Evolutionary conservation across 2,113 vertebrate species (phyloP).

Genomic region (Pituophis catenifer): DNA sequence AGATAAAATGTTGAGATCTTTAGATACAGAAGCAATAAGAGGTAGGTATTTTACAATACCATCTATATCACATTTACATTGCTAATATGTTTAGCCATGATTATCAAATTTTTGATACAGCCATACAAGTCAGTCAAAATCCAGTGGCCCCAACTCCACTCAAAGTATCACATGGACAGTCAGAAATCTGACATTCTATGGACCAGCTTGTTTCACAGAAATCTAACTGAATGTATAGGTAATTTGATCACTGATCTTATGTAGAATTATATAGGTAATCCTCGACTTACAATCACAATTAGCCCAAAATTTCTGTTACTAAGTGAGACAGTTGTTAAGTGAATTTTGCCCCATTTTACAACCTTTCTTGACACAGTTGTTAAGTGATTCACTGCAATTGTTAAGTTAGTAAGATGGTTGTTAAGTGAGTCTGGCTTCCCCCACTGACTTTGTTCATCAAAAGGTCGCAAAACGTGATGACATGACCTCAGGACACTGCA

Average conservation of each 20-base stretch:
- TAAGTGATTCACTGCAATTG: too few species aligned
- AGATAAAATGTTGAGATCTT: not conserved
- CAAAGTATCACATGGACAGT: not conserved
- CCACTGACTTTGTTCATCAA: not conserved
- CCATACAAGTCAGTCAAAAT: not conserved
- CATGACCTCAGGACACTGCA: too few species aligned
- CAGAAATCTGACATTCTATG: not conserved
- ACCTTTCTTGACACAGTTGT: too few species aligned
- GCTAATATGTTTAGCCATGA: not conserved
- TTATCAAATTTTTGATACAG: not conserved
- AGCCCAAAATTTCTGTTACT: too few species aligned
- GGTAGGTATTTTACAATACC: not conserved
- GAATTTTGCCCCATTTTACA: too few species aligned
- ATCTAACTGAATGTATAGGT: not conserved
- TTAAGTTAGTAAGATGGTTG: too few species aligned
- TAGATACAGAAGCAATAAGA: not conserved
- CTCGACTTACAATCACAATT: not conserved
- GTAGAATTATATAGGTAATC: not conserved
- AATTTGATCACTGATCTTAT: not conserved
- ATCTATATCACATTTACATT: not conserved
- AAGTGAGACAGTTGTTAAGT: too few species aligned
- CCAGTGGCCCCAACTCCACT: not conserved
- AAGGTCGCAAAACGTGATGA: not conserved
- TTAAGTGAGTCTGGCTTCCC: too few species aligned
- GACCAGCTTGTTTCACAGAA: not conserved